Evolutionary conservation across 2,797 vertebrate species (phyloP), one percentile per base, ranked within the genome.

Genomic region (Threskiornis aethiopicus): DNA sequence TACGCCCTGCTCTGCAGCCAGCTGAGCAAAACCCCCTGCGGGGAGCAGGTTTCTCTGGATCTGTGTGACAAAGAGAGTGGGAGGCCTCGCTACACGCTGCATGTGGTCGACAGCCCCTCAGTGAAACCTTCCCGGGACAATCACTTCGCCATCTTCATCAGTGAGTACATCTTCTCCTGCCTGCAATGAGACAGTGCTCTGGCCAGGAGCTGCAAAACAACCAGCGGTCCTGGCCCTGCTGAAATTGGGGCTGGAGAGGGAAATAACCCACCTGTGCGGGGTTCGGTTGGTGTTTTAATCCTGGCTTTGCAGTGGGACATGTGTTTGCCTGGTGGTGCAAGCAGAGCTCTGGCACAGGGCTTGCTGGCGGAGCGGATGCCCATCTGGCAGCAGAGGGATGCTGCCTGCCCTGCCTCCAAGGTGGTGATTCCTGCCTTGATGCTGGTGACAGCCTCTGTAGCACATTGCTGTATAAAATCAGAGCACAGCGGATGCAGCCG

Each of bases 71-170:
- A 97, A 58, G 97, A 98, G 85, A 98, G 98, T 0, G 98, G 99
- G 72, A 98, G 94, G 73, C 98, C 99, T 77, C 99, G 99, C 93
- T 99, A 99, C 96, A 99, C 99, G 0, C 98, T 99, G 62, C 98
- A 99, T 2, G 98, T 99, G 65, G 98, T 99, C 13, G 99, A 99
- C 93, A 98, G 97, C 88, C 98, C 98, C 33, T 79, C 86, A 0
- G 97, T 98, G 97, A 99, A 99, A 93, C 96, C 98, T 84, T 98
- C 99, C 65, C 98, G 97, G 96, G 95, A 98, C 89, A 99, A 98
- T 98, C 98, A 98, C 87, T 99, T 99, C 76, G 99, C 99, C 83
- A 99, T 99, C 95, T 99, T 99, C 97, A 99, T 99, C 94, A 98
- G 99, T 99, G 97, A 99, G 99, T 96, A 92, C 70, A 65, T 86